These are phyloP conservation scores for Phodopus roborovskii DNA, from an alignment of 2,113 vertebrate genomes.

Conservation along the genomic window DNA sequence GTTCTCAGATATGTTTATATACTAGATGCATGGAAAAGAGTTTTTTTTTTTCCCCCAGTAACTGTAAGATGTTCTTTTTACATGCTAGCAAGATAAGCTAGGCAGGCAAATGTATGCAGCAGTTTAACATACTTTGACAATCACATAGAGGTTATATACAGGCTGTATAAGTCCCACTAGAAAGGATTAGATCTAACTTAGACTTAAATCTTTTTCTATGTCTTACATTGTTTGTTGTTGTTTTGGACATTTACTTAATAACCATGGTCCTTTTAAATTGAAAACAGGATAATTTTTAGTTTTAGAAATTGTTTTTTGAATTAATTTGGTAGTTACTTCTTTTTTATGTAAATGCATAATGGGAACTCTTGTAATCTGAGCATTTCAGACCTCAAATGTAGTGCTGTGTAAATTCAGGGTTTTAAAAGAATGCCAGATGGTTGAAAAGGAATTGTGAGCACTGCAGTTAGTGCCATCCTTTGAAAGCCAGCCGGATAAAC, in stretches of 20 bases:
- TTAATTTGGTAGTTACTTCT: constrained; percentile 52
- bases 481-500: constrained; percentile 72
- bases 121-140: background rate
- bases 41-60: background rate
- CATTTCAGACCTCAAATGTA: constrained; percentile 55
- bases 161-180: constrained; percentile 2
- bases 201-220: constrained; percentile 39
- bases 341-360: constrained; percentile 23
- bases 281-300: constrained; percentile 31
- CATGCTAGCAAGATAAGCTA: background rate
- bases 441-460: constrained; percentile 66
- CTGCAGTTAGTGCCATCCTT: constrained; percentile 57
- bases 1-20: background rate
- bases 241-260: constrained; percentile 57
- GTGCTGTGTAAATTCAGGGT: constrained; percentile 64
- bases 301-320: constrained; percentile 42
- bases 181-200: background rate
- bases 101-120: constrained; percentile 37
- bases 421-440: constrained; percentile 74
- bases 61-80: constrained; percentile 37
- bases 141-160: background rate
- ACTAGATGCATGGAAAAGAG: background rate
- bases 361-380: constrained; percentile 40
- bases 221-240: constrained; percentile 21
- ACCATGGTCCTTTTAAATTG: background rate